Conservation (phyloP, 2,888 invertebrate genomes). For the Cosmia pyralina region DNA sequence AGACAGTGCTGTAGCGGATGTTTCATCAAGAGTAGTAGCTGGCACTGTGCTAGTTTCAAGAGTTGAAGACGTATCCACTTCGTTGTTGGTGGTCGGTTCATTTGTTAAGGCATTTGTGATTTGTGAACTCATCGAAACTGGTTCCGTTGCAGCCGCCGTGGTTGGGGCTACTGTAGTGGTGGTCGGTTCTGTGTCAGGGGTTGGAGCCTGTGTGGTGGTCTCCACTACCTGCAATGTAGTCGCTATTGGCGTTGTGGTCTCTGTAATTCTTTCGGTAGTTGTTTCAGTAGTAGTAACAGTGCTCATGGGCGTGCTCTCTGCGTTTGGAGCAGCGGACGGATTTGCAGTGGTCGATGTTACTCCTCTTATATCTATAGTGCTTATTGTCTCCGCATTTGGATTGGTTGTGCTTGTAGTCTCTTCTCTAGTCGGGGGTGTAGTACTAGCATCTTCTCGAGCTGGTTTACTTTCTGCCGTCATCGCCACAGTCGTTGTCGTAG, state of each 20-base stretch:
- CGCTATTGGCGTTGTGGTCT: conserved; percentile 45
- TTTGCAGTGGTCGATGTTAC: conserved; percentile 71
- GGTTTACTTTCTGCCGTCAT: conserved; percentile 68
- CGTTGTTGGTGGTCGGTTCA: conserved; percentile 73
- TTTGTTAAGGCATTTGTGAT: conserved; percentile 67
- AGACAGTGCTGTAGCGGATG: conserved; percentile 32
- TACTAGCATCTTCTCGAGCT: conserved; percentile 67
- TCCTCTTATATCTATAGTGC: conserved; percentile 69
- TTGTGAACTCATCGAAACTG: conserved; percentile 63
- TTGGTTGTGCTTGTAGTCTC: conserved; percentile 73
- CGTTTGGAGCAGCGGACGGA: conserved; percentile 73
- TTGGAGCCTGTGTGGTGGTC: conserved; percentile 51
- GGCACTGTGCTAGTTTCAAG: conserved; percentile 51
- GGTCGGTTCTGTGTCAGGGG: conserved; percentile 21
- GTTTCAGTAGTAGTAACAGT: conserved; percentile 49
- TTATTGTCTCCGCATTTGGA: conserved; percentile 78
- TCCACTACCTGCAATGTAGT: conserved; percentile 20
- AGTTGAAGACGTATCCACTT: conserved; percentile 68
- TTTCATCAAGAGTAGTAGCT: conserved; percentile 48
- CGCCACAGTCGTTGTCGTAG: conserved; percentile 56
- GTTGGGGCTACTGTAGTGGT: conserved; percentile 50
- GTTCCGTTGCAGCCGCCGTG: conserved; percentile 59
- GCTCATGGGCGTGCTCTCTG: conserved; percentile 69
- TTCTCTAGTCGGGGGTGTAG: conserved; percentile 70
- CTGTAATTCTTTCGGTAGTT: conserved; percentile 51